These are phyloP conservation scores for Conopomorpha cramerella DNA, from an alignment of 1,140 invertebrate species.

Conservation along the genomic window DNA sequence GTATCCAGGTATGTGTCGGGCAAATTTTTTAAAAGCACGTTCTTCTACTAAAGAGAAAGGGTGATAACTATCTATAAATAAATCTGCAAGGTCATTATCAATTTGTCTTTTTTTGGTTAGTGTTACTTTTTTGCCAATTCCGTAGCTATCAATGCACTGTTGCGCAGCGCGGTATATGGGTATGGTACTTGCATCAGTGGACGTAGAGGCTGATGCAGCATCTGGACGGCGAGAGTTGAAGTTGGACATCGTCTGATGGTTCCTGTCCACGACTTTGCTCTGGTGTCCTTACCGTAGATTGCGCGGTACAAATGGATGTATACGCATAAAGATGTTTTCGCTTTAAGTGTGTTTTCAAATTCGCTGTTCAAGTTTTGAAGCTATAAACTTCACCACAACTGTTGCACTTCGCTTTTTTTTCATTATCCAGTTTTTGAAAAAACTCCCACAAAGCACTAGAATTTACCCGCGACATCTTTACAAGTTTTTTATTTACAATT, in stretches of 20 bases:
- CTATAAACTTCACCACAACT: constrained; percentile 5
- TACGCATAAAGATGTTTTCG: constrained; percentile 4
- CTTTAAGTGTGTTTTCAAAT: constrained; percentile 9
- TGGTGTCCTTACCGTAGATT: not conserved
- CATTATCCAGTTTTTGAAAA: constrained; percentile 4
- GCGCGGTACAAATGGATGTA: not conserved
- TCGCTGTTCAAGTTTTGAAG: constrained; percentile 5
- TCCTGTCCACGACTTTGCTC: constrained; percentile 1
- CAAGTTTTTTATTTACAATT: not conserved
- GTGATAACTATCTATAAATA: constrained; percentile 1
- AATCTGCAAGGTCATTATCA: constrained; percentile 3
- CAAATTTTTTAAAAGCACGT: constrained; percentile 4
- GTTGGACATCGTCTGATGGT: not conserved
- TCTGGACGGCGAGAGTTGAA: constrained; percentile 1
- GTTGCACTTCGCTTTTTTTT: constrained; percentile 8
- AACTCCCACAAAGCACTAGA: constrained; percentile 6
- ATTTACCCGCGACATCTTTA: not conserved
- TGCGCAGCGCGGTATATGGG: not conserved
- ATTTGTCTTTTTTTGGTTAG: constrained; percentile 2
- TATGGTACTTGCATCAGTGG: not conserved
- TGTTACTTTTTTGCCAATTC: constrained; percentile 1
- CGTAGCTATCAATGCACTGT: constrained; percentile 1
- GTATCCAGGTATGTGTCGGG: constrained; percentile 3
- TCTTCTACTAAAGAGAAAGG: constrained; percentile 5
- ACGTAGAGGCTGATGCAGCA: not conserved